Percentiles rank a stretch among this genome's conserved stretches.
phyloP scores from a whole-genome alignment of 2,888 invertebrate genomes.

The Graphium colonna region DNA sequence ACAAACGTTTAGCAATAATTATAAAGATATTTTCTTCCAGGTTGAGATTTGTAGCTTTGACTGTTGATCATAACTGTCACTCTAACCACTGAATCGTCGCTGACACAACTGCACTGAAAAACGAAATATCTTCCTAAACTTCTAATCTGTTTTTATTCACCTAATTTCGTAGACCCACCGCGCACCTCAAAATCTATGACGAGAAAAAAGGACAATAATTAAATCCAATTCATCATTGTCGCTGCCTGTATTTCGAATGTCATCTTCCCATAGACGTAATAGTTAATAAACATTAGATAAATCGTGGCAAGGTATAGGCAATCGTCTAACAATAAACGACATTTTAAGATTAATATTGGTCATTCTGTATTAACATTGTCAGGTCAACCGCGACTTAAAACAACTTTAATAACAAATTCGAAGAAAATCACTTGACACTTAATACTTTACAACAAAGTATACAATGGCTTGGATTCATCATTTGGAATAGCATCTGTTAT shows the following conservation, averaged over 20 bases:
- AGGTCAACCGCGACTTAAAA: conserved; percentile 44
- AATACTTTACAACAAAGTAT: neutral
- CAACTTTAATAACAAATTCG: conserved; percentile 12
- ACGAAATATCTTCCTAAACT: conserved; percentile 13
- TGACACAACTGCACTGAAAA: neutral
- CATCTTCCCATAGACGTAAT: conserved; percentile 33
- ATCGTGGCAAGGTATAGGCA: conserved; percentile 38
- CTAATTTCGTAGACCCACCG: conserved; percentile 8
- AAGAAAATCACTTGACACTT: neutral
- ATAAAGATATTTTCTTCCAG: too few species aligned
- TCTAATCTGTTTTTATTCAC: neutral
- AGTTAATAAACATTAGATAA: conserved; percentile 45
- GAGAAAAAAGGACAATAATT: conserved; percentile 35
- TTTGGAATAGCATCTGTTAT: neutral
- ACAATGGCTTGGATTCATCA: neutral
- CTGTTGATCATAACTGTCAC: too few species aligned
- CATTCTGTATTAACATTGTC: conserved; percentile 60
- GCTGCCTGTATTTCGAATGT: conserved; percentile 40
- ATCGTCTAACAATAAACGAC: conserved; percentile 62
- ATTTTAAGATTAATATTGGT: conserved; percentile 71
- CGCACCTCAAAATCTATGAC: conserved; percentile 9
- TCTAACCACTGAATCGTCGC: neutral
- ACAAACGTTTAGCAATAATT: too few species aligned
- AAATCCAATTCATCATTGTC: conserved; percentile 49
- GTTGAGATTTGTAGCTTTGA: too few species aligned